Base-by-base conservation (phyloP, 2,113 vertebrate species). In the Eclectus roratus region DNA sequence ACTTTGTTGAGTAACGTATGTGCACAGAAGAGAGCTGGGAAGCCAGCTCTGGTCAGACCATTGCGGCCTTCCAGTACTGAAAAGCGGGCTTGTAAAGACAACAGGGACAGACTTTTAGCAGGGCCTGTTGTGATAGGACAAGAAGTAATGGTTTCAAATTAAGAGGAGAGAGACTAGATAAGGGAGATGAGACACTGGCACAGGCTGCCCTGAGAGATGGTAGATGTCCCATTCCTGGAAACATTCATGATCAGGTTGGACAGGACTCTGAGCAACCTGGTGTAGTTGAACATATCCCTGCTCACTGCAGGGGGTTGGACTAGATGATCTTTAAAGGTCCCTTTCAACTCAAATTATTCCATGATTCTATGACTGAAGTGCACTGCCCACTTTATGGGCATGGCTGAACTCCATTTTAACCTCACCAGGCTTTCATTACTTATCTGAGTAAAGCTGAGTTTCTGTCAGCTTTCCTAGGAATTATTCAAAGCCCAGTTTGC, bases 301-400 rank as follows among this genome's bases (percentile, higher is more conserved):
- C 5, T 37, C 8, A 19, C 0, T 12, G 27, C 24, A 58, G 31
- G 5, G 7, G 0, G 0, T 5, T 25, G 85, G 39, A 66, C 46
- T 61, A 49, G 11, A 10, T 8, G 27, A 7, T 8, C 14, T 66
- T 27, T 27, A 53, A 55, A 68, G 29, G 33, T 46, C 20, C 41
- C 41, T 87, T 43, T 49, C 19, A 64, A 72, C 6, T 19, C n/a
- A 41, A 50, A 37, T 7, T 10, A 39, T 37, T 41, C n/a, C 17
- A 2, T 33, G 21, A 47, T 19, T 31, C 35, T 28, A 3, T 53
- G 24, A 77, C 28, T 44, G 23, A 44, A 39, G 37, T 13, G 16
- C 46, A 35, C 20, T 55, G 23, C 17, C 58, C 28, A 4, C 24
- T 81, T 53, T 15, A 37, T 17, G 37, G 55, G 12, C 63, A 81